Conservation (phyloP, 2,113 vertebrate species). For the Marmota flaviventris region DNA sequence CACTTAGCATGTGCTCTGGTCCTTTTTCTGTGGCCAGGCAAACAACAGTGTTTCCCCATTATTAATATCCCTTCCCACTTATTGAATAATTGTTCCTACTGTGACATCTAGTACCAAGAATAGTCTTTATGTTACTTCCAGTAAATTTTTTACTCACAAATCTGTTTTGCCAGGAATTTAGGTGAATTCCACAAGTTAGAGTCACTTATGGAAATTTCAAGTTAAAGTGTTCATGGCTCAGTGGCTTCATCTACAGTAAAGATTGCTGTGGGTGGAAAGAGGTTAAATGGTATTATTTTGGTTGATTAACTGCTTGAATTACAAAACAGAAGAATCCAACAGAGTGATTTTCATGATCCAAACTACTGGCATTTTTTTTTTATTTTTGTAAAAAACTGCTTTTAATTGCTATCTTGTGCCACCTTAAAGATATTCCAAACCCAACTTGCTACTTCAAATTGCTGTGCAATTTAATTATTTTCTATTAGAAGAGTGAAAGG, state of each 20-base stretch:
- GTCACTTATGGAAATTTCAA: background rate
- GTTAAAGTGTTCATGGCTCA: background rate
- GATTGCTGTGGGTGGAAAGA: slow-evolving; percentile 17
- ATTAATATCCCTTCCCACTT: slow-evolving; percentile 7
- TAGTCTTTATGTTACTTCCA: background rate
- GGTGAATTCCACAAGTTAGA: slow-evolving; percentile 42
- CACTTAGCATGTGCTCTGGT: background rate
- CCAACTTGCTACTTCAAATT: slow-evolving; percentile 58
- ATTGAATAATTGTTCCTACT: slow-evolving; percentile 40
- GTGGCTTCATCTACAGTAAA: slow-evolving; percentile 20
- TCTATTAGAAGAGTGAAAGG: slow-evolving; percentile 65
- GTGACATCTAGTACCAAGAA: background rate
- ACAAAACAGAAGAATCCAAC: slow-evolving; percentile 64
- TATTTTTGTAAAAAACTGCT: slow-evolving; percentile 20
- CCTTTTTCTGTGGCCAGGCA: slow-evolving; percentile 2
- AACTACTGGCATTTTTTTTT: slow-evolving; percentile 14
- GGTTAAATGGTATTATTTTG: slow-evolving; percentile 71
- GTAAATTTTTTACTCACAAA: slow-evolving; percentile 35
- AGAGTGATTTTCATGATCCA: slow-evolving; percentile 56
- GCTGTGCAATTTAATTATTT: slow-evolving; percentile 51
- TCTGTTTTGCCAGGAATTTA: slow-evolving; percentile 28
- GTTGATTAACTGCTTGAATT: slow-evolving; percentile 65
- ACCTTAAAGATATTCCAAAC: slow-evolving; percentile 48
- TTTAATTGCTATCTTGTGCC: background rate
- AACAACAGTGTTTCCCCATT: slow-evolving; percentile 32